Evolutionary conservation across 2,888 invertebrate species (phyloP), one percentile per base, ranked within the genome.

Genomic region (Pantelozetes paolii): DNA sequence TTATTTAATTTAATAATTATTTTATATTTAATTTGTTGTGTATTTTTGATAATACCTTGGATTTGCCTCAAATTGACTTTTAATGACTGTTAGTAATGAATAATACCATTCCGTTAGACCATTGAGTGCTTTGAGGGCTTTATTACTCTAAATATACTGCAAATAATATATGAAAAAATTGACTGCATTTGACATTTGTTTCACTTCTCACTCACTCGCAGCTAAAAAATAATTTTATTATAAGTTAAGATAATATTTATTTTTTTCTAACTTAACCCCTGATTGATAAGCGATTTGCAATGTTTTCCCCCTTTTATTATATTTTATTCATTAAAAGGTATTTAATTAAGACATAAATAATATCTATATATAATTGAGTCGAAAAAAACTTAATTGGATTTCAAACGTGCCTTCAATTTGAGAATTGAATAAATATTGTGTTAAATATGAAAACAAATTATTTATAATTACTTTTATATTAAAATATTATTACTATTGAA

Each of bases 381-480:
- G 15, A 57, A 28, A 57, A 57, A 28, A 28, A 57, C 23, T 54
- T 23, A 59, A 62, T 11, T 30, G 59, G 59, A 62, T 62, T 62
- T 62, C 54, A 54, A 62, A 62, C 18, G 59, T 62, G 59, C 59
- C 59, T 62, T 62, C 6, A 32, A 62, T 23, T 57, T 57, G 15
- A 26, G 9, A 28, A 62, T 15, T 30, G 6, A 62, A 23, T 30
- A 62, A 26, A 23, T 20, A 18, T 28, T 59, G 59, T 32, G 15
- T 57, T 28, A 28, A 57, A 23, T 13, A 20, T 50, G n/a, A 15
- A 54, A 13, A 50, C 50, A 59, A 32, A 62, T 18, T 62, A 62
- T 62, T 62, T 62, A 62, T 62, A 62, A 62, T 62, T 18, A 13
- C 15, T 13, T 45, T 45, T 13, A 45, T 59, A 32, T 18, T 23